Conservation (phyloP, 2,797 vertebrate species). For the Halcyon leucocephala region DNA sequence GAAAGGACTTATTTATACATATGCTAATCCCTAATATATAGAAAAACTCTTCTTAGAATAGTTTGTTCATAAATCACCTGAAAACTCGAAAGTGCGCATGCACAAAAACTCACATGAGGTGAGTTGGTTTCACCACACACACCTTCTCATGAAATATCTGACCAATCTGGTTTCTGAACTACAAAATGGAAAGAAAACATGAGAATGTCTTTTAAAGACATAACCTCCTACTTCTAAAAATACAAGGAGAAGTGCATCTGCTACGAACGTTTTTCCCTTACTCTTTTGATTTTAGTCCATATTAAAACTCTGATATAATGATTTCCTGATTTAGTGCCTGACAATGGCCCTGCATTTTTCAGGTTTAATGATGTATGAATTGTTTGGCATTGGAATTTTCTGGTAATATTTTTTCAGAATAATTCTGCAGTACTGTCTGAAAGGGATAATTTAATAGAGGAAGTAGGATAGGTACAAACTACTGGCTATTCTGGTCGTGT, state of each 20-base stretch:
- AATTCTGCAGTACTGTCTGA: conserved; percentile 54
- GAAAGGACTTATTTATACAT: neutral
- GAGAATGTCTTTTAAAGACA: neutral
- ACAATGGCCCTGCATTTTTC: neutral
- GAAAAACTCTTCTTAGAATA: neutral
- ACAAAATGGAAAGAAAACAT: neutral
- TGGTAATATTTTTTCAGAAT: conserved; percentile 62
- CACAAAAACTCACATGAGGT: neutral
- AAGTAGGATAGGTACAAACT: conserved; percentile 21
- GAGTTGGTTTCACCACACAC: neutral
- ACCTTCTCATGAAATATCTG: neutral
- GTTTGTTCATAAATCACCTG: neutral
- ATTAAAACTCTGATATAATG: neutral
- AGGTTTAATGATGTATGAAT: conserved; percentile 42
- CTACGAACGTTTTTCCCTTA: neutral
- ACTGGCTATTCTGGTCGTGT: conserved; percentile 40
- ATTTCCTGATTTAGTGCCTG: neutral
- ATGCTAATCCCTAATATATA: neutral
- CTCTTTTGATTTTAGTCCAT: neutral
- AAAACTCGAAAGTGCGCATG: neutral
- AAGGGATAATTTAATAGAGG: conserved; percentile 52
- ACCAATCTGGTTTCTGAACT: neutral
- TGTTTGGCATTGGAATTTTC: conserved; percentile 44
- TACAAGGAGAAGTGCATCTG: neutral
- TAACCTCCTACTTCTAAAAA: neutral